A percentile compares a stretch with the other conserved stretches of the same genome.
Conservation (phyloP, 2,888 invertebrate species). For the Dendrolimus pini region DNA sequence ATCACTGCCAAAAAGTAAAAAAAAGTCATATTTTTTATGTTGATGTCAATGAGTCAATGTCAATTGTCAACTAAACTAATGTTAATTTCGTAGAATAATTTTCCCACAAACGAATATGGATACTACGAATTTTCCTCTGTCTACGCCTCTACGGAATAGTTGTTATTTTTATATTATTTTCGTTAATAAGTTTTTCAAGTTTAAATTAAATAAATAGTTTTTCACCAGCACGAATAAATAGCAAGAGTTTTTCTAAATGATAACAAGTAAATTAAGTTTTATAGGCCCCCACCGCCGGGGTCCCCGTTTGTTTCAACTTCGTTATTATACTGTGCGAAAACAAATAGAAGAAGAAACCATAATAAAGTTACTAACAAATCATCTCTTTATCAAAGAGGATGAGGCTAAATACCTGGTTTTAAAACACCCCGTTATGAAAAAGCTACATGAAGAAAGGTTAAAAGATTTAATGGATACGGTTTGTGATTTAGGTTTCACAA, state of each 20-base stretch:
- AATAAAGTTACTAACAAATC: slow-evolving; percentile 34
- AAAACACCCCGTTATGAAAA: slow-evolving; percentile 50
- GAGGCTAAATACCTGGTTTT: slow-evolving; percentile 44
- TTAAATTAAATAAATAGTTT: too few relatives aligned
- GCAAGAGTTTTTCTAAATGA: not conserved
- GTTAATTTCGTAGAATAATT: too few relatives aligned
- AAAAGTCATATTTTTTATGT: too few relatives aligned
- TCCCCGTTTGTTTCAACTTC: slow-evolving; percentile 1
- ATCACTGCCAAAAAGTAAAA: too few relatives aligned
- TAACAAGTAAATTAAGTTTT: not conserved
- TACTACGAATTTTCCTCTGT: too few relatives aligned
- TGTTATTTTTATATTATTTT: too few relatives aligned
- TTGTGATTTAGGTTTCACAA: slow-evolving; percentile 41
- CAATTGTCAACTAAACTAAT: too few relatives aligned
- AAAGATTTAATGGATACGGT: slow-evolving; percentile 34
- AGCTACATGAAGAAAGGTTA: slow-evolving; percentile 35
- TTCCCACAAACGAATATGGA: too few relatives aligned
- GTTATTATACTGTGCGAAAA: not conserved
- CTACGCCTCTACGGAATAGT: too few relatives aligned
- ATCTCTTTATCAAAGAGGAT: slow-evolving; percentile 39
- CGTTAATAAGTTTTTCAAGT: too few relatives aligned
- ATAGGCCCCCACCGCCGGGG: not conserved
- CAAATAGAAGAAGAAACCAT: slow-evolving; percentile 9
- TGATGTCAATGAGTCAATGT: too few relatives aligned
- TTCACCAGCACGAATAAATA: too few relatives aligned